Evolutionary conservation across 1,140 invertebrate genomes (phyloP).

Genomic region (Tetramorium parvispinum): DNA sequence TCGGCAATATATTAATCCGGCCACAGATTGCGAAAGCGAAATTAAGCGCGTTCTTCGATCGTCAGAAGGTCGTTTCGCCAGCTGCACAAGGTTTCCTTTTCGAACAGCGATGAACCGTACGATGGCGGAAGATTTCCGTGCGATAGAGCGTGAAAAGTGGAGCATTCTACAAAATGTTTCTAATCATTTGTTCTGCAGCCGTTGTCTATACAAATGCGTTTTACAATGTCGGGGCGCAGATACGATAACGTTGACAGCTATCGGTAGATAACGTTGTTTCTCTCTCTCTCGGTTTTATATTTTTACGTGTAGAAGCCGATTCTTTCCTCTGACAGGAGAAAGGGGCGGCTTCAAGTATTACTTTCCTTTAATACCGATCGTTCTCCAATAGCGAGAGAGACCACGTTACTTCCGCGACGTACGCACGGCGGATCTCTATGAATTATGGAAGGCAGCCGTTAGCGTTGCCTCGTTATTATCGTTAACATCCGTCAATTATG

Average conservation of each 20-base stretch:
- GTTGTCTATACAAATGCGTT: not conserved
- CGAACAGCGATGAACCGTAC: slow-evolving; percentile 47
- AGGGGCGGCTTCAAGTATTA: slow-evolving; percentile 18
- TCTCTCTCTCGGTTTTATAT: slow-evolving; percentile 10
- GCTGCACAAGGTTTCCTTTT: slow-evolving; percentile 45
- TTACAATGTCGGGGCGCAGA: slow-evolving; percentile 10
- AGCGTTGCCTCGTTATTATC: slow-evolving; percentile 49
- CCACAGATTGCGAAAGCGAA: slow-evolving; percentile 69
- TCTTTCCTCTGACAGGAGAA: slow-evolving; percentile 17
- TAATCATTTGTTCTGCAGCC: not conserved
- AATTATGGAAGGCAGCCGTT: slow-evolving; percentile 45
- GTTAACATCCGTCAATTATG: slow-evolving; percentile 53
- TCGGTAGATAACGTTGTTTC: slow-evolving; percentile 10
- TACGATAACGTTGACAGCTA: not conserved
- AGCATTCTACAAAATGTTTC: slow-evolving; percentile 47
- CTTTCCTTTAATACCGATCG: slow-evolving; percentile 47
- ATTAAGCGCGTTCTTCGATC: slow-evolving; percentile 46
- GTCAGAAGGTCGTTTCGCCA: slow-evolving; percentile 62
- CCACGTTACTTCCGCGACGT: slow-evolving; percentile 41
- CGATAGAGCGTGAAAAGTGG: slow-evolving; percentile 69
- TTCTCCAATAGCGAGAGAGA: slow-evolving; percentile 28
- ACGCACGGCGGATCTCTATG: slow-evolving; percentile 27
- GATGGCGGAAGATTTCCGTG: slow-evolving; percentile 67
- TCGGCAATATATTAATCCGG: slow-evolving; percentile 64
- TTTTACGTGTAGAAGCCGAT: not conserved